phyloP scores from a whole-genome alignment of 1,140 invertebrate genomes.

The Drosophila gunungcola region DNA sequence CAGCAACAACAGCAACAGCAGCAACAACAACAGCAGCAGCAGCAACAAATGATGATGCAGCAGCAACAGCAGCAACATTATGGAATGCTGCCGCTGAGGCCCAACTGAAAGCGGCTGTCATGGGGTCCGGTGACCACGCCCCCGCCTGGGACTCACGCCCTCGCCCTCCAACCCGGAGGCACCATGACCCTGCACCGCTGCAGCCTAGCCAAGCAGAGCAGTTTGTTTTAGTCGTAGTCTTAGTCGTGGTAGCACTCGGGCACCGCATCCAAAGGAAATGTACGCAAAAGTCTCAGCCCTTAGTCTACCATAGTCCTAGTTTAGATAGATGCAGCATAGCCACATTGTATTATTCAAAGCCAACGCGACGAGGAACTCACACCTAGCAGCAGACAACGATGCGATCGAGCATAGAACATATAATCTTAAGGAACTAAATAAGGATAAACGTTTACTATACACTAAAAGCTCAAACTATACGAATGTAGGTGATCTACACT shows the following conservation, averaged over 20 bases:
- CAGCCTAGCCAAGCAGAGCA: conserved; percentile 78
- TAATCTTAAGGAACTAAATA: conserved; percentile 21
- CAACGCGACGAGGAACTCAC: conserved; percentile 57
- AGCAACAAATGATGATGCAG: conserved; percentile 47
- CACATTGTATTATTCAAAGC: conserved; percentile 69
- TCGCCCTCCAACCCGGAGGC: conserved; percentile 64
- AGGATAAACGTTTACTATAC: neutral
- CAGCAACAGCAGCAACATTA: conserved; percentile 76
- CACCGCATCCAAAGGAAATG: conserved; percentile 71
- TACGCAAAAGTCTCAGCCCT: conserved; percentile 60
- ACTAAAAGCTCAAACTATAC: neutral
- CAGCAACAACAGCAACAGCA: conserved; percentile 54
- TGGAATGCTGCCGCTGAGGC: conserved; percentile 73
- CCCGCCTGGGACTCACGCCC: conserved; percentile 59
- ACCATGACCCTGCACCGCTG: conserved; percentile 77
- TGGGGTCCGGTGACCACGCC: conserved; percentile 76
- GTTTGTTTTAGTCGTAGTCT: conserved; percentile 61
- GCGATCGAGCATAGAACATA: conserved; percentile 16
- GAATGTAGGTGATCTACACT: conserved; percentile 20
- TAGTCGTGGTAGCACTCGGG: conserved; percentile 26
- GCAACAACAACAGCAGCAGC: conserved; percentile 50
- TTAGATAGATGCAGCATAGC: conserved; percentile 47
- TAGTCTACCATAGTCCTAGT: conserved; percentile 54
- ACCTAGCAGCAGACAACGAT: conserved; percentile 43
- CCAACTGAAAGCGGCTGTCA: conserved; percentile 80